Evolutionary conservation across 2,888 invertebrate genomes (phyloP).

Genomic region (Poecilobothrus nobilitatus): DNA sequence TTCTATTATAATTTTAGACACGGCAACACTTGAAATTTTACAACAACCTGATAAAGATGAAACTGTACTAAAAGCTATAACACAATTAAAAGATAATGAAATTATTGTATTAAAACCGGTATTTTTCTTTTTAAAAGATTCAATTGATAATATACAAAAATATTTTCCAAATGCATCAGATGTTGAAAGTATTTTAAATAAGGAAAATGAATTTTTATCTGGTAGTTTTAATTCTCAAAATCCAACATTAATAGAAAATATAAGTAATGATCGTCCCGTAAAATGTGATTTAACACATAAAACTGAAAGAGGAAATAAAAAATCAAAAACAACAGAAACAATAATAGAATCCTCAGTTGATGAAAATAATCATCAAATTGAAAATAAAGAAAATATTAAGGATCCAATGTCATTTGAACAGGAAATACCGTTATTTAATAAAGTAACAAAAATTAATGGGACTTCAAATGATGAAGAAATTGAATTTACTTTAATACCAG

Average conservation of each 20-base stretch:
- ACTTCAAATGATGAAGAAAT: neutral
- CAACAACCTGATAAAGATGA: neutral
- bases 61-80: neutral
- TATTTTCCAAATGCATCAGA: constrained; percentile 10
- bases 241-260: neutral
- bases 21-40: too few species aligned
- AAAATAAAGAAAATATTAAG: neutral
- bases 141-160: constrained; percentile 9
- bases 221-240: neutral
- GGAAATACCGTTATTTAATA: neutral
- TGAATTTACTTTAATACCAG: neutral
- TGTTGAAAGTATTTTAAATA: neutral
- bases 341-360: neutral
- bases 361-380: neutral
- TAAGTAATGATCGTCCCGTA: neutral
- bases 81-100: neutral
- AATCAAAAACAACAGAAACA: neutral
- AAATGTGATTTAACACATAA: neutral
- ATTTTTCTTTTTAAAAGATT: constrained; percentile 7
- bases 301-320: neutral
- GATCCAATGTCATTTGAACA: neutral
- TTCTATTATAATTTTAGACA: too few species aligned
- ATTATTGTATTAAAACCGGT: constrained; percentile 5
- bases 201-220: neutral
- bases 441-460: neutral